These are phyloP conservation scores for Anolis apletophallus DNA, from an alignment of 2,797 vertebrate species.

Conservation along the genomic window DNA sequence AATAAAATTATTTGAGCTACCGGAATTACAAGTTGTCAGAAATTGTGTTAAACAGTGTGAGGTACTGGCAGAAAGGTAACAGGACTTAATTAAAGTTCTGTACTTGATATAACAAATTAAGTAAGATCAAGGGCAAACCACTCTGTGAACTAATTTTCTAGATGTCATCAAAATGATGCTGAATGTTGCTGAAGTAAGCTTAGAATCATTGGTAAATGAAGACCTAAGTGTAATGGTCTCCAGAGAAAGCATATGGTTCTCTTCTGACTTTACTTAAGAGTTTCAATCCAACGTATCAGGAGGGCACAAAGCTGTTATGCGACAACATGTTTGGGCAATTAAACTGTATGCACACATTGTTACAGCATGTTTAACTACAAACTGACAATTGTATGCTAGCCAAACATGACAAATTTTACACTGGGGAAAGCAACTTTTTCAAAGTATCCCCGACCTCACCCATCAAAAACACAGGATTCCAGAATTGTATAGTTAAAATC, in stretches of 20 bases:
- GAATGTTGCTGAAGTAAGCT: neutral
- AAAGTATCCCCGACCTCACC: neutral
- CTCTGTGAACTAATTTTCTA: neutral
- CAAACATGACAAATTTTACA: neutral
- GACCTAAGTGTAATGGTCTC: neutral
- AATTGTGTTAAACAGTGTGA: neutral
- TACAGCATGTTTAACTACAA: neutral
- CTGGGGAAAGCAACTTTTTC: neutral
- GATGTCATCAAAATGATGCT: neutral
- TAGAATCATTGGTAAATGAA: neutral
- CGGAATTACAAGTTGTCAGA: constrained; percentile 44
- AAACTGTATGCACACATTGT: neutral
- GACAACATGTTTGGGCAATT: neutral
- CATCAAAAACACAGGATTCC: neutral
- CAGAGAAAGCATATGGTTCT: neutral
- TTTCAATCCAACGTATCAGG: no score
- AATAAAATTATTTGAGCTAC: constrained; percentile 19
- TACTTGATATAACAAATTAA: constrained; percentile 25
- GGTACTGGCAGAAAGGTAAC: constrained; percentile 10
- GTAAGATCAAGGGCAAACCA: constrained; percentile 33
- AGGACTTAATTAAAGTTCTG: constrained; percentile 34
- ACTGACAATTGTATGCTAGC: neutral
- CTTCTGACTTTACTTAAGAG: no score
- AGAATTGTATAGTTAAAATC: neutral
- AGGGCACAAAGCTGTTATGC: no score